A percentile compares a stretch with the other conserved stretches of the same genome.
phyloP scores from a whole-genome alignment of 2,113 vertebrate species.

The Pseudopodoces humilis region DNA sequence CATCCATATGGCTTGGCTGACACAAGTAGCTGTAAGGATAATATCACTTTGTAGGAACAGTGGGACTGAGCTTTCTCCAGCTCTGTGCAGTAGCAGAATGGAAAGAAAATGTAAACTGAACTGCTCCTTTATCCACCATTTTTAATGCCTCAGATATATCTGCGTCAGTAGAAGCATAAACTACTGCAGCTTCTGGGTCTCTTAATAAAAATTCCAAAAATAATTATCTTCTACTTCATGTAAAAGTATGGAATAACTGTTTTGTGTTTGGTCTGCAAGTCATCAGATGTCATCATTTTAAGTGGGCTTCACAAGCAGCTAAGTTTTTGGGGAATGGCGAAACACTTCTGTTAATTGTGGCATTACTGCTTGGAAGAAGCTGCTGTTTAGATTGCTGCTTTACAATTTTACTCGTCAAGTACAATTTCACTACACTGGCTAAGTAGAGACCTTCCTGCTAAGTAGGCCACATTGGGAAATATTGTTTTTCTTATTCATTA shows the following conservation, averaged over 20 bases:
- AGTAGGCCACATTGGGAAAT: background rate
- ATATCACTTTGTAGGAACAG: constrained; percentile 10
- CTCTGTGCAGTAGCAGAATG: constrained; percentile 31
- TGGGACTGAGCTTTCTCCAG: background rate
- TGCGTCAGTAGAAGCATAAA: background rate
- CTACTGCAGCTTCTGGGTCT: background rate
- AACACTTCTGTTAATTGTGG: background rate
- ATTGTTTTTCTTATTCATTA: background rate
- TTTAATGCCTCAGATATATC: background rate
- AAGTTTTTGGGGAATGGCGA: background rate
- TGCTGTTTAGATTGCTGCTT: background rate
- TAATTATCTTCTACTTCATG: background rate
- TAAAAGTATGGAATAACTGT: background rate
- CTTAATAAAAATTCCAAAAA: constrained; percentile 28
- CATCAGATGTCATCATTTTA: constrained; percentile 1
- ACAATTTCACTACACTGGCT: background rate
- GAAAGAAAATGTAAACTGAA: constrained; percentile 40
- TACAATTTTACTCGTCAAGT: background rate
- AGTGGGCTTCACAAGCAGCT: background rate
- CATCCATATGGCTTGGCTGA: constrained; percentile 46
- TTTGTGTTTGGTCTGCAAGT: constrained; percentile 14
- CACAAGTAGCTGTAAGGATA: constrained; percentile 54
- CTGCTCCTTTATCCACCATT: constrained; percentile 6
- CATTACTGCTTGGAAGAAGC: background rate
- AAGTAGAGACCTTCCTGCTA: background rate